Base-by-base conservation (phyloP, 2,888 invertebrate genomes). In the Siphonodentalium dalli region DNA sequence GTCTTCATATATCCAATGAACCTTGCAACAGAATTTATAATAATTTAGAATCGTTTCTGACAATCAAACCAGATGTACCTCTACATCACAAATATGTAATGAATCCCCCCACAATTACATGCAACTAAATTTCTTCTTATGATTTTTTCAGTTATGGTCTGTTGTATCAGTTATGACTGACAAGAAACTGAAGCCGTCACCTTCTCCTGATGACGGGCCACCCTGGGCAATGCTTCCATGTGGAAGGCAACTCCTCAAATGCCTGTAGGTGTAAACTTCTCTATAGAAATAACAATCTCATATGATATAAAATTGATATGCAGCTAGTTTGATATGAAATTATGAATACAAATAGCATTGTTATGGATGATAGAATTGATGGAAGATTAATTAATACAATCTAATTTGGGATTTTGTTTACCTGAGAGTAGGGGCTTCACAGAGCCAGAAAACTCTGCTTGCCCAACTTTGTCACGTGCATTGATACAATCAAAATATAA, bases 191-290 rank as follows among this genome's bases (percentile, higher is more conserved):
- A 69, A 68, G 56, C 74, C 75, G 0, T 66, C 60, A 34, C 48
- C 58, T n/a, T 68, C 78, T 57, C 72, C 75, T 6, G 75, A 76
- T 55, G 57, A 62, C 33, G 75, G 68, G 11, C 54, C 67, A 11
- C 89, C 90, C 43, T 91, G 91, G 90, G 85, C 88, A 3, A 85
- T 87, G 43, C 91, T 92, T 84, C 94, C 96, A 0, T 91, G 94
- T 68, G 93, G 94, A 61, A 88, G 89, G 75, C 88, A 88, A 69
- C 83, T 95, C 68, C 86, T 96, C 61, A 90, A 93, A 75, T 89
- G 92, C 2, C 83, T 96, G 93, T 93, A 83, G 86, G 90, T 84
- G 60, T 82, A 82, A 27, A 49, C 27, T 49, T 28, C 21, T 54
- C 51, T 24, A 11, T 11, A 4, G 43, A 6, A 6, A n/a, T 1